Conservation (phyloP, 2,888 invertebrate genomes). For the Harpalus rubripes region DNA sequence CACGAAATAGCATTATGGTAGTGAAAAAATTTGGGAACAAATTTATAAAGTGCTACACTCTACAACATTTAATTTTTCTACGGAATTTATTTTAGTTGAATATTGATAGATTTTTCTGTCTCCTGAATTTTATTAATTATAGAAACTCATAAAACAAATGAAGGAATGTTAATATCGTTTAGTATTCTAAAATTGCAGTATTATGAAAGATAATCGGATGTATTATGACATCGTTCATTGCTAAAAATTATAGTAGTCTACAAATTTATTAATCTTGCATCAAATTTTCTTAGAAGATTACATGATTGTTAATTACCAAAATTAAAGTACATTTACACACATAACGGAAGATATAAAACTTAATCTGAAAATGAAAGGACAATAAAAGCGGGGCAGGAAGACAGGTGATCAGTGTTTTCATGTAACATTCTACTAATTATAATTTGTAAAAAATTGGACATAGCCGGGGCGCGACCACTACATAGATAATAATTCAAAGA, state of each 20-base stretch:
- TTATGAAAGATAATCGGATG: constrained; percentile 34
- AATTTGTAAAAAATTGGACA: constrained; percentile 29
- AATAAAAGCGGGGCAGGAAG: constrained; percentile 45
- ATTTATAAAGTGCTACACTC: constrained; percentile 42
- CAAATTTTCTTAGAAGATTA: constrained; percentile 17
- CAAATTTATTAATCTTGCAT: constrained; percentile 26
- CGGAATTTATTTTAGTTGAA: constrained; percentile 14
- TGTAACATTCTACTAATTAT: constrained; percentile 59
- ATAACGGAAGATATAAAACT: constrained; percentile 52
- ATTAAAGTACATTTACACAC: constrained; percentile 37
- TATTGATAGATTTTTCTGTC: constrained; percentile 28
- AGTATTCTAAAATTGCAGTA: constrained; percentile 9
- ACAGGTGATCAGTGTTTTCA: constrained; percentile 41
- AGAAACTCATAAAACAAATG: constrained; percentile 18
- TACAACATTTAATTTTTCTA: constrained; percentile 15
- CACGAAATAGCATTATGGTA: constrained; percentile 23
- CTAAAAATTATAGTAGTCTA: constrained; percentile 2
- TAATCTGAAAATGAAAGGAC: constrained; percentile 58
- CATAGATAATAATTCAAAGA: constrained; percentile 59
- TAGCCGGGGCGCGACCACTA: constrained; percentile 44
- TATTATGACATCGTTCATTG: constrained; percentile 13
- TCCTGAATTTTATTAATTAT: constrained; percentile 22
- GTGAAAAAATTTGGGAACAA: constrained; percentile 30
- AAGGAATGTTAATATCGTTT: constrained; percentile 24
- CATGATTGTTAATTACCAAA: constrained; percentile 30